Evolutionary conservation across 1,140 invertebrate species (phyloP).

Genomic region (Liolophura sinensis): DNA sequence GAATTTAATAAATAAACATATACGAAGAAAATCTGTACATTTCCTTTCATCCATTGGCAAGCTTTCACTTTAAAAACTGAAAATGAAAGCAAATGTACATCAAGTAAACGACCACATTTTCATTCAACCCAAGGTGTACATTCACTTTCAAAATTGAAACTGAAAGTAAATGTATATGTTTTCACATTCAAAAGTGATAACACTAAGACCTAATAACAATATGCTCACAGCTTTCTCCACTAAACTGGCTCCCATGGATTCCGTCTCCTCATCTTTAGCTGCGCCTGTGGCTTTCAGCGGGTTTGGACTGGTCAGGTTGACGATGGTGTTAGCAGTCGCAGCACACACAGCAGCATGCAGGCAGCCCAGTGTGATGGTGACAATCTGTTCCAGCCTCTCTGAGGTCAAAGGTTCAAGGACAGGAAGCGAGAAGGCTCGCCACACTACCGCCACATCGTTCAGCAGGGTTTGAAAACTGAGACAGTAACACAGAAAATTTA

Average conservation of each 20-base stretch:
- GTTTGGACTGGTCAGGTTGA: conserved; percentile 64
- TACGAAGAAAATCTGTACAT: too few relatives aligned
- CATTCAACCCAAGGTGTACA: neutral
- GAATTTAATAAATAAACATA: too few relatives aligned
- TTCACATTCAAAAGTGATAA: neutral
- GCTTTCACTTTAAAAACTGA: too few relatives aligned
- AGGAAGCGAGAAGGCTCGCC: conserved; percentile 80
- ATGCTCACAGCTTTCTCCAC: conserved; percentile 58
- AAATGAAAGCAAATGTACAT: too few relatives aligned
- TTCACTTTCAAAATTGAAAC: too few relatives aligned
- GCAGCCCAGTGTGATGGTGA: conserved; percentile 75
- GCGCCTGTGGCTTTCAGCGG: conserved; percentile 57
- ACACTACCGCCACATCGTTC: conserved; percentile 81
- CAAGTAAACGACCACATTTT: too few relatives aligned
- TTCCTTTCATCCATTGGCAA: too few relatives aligned
- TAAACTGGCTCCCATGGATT: conserved; percentile 53
- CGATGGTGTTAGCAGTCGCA: conserved; percentile 70
- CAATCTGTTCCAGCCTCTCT: conserved; percentile 78
- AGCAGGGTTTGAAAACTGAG: conserved; percentile 75
- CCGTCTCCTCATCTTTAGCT: conserved; percentile 60
- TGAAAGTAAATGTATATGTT: too few relatives aligned
- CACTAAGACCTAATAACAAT: neutral
- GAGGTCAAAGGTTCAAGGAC: conserved; percentile 84
- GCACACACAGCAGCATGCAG: conserved; percentile 76
- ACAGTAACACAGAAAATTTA: conserved; percentile 14